Base-by-base conservation (phyloP, 2,797 vertebrate species). In the Phataginus tricuspis region DNA sequence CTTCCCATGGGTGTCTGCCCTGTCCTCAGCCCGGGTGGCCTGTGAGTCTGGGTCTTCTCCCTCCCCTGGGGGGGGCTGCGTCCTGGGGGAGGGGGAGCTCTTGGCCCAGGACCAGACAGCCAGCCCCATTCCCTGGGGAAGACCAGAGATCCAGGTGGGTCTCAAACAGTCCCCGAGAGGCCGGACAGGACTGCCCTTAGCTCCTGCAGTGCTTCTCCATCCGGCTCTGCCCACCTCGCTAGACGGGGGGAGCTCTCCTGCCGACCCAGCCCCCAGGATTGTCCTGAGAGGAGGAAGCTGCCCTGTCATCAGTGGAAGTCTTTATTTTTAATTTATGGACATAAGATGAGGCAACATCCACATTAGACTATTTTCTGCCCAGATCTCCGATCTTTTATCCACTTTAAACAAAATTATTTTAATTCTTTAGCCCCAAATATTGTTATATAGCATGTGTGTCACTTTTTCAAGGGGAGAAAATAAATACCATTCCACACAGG, bases 51-150 rank as follows among this genome's bases (percentile, higher is more conserved):
- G 18, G 2, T 25, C 19, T 2, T 23, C 39, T 4, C 21, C 13
- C 29, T 15, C 14, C 14, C 15, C 15, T 6, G 0, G 4, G 0
- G 4, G 16, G 25, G 25, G 8, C 31, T n/a, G 15, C 0, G 51
- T 51, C 42, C 49, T 10, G 34, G 19, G 42, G 18, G 37, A 37
- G 37, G 37, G 37, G 37, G 37, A 37, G 2, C 2, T 57, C 2
- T 7, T 4, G 5, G 31, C 10, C 42, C 72, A 16, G 72, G 19
- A 23, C 53, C 1, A 4, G 49, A 55, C 2, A 14, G 4, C 12
- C 37, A 55, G 10, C 7, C 18, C 34, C 1, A 0, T 13, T 27
- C 49, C 71, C 45, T 5, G n/a, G 19, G 16, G 25, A 18, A 0
- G 3, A 6, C 11, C 2, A n/a, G 12, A n/a, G n/a, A 39, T 14